phyloP scores from a whole-genome alignment of 1,140 invertebrate genomes.

The Drosophila pachea region DNA sequence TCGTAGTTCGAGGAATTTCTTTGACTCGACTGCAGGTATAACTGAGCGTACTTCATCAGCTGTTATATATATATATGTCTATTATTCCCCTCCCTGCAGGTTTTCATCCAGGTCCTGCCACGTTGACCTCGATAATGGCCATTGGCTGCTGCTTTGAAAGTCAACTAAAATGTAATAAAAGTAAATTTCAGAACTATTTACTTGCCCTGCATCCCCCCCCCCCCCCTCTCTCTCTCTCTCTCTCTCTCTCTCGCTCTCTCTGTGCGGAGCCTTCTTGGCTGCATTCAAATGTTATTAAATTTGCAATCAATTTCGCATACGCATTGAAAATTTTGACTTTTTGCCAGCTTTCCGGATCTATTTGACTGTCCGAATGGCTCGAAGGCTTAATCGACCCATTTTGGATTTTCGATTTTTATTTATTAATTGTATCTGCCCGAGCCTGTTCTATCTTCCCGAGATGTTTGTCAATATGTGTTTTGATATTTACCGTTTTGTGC shows the following conservation, averaged over 20 bases:
- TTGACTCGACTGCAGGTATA: no score
- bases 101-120: background rate
- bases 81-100: background rate
- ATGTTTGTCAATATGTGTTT: constrained; percentile 17
- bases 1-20: no score
- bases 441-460: background rate
- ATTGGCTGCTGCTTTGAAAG: constrained; percentile 48
- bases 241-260: no score
- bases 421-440: constrained; percentile 9
- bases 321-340: constrained; percentile 7
- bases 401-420: constrained; percentile 7
- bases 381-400: background rate
- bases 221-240: no score
- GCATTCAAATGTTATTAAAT: constrained; percentile 50
- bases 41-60: no score
- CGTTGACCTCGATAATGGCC: constrained; percentile 21
- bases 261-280: no score
- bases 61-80: background rate
- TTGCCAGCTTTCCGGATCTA: constrained; percentile 17
- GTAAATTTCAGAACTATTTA: constrained; percentile 45
- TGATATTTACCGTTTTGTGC: constrained; percentile 39
- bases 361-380: constrained; percentile 17
- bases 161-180: constrained; percentile 63
- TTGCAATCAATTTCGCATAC: constrained; percentile 31
- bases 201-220: background rate